Base-by-base conservation (phyloP, 2,113 vertebrate genomes). In the Carollia perspicillata region DNA sequence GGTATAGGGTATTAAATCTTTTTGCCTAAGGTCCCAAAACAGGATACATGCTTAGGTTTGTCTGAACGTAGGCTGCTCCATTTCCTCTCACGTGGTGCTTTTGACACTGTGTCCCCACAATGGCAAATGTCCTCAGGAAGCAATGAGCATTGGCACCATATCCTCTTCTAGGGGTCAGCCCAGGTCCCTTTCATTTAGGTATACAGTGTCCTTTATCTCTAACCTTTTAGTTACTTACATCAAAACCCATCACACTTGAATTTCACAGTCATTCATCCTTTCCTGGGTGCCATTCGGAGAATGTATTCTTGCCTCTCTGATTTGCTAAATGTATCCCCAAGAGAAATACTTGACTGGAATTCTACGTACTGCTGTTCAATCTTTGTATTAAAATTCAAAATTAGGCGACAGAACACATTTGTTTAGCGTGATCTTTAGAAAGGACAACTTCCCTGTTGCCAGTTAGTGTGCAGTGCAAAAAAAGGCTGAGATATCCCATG, bases 311-410 rank as follows among this genome's bases (percentile, higher is more conserved):
- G 26, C 55, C 81, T 44, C 26, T 74, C 4, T 17, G 47, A 74
- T 69, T 94, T 85, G 88, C 65, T 75, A 96, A 69, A 90, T 79
- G 77, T 22, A 60, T 63, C n/a, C 88, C 78, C 63, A 85, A 35
- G 51, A 93, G 90, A 95, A 95, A 92, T 63, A 17, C 13, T 49
- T 72, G 47, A 49, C 53, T 94, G 84, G 65, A 89, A 94, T 85
- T 95, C 81, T 86, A 60, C 42, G 16, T 89, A 35, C 53, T 93
- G 94, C 44, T 69, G 55, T 69, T 88, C 80, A 85, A 28, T 90
- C 72, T 87, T 92, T 96, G 80, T 55, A 90, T 83, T 84, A 95
- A 75, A 60, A 97, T 69, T 90, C 72, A 96, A 80, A 96, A 94
- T 66, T 74, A 84, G 81, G 60, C 66, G 58, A 68, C 37, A 83